phyloP scores from a whole-genome alignment of 2,797 vertebrate species.

The Acrocephalus scirpaceus region DNA sequence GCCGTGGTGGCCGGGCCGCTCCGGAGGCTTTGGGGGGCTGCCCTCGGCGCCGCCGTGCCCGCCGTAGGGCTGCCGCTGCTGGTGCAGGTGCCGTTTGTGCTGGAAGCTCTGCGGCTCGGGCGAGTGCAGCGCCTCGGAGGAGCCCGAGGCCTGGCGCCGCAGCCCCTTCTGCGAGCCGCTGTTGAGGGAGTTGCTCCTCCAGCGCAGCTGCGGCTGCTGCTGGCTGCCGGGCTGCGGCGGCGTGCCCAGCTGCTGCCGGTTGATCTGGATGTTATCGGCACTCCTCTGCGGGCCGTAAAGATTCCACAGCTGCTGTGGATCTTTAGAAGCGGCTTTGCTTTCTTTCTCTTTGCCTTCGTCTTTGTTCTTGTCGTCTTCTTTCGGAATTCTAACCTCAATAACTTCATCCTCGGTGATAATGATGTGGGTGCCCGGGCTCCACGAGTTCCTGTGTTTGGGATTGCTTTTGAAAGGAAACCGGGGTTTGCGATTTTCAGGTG shows the following conservation, averaged over 20 bases:
- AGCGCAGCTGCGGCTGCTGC: conserved; percentile 73
- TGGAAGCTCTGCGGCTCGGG: conserved; percentile 81
- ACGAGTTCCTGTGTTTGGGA: conserved; percentile 95
- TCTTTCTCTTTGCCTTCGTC: conserved; percentile 76
- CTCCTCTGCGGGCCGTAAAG: conserved; percentile 77
- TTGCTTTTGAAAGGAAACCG: conserved; percentile 99
- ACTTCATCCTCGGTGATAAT: conserved; percentile 96
- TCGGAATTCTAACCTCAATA: conserved; percentile 93
- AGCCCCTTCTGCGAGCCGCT: conserved; percentile 77
- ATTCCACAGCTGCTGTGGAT: conserved; percentile 71
- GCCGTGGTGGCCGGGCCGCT: neutral
- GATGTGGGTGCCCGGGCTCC: conserved; percentile 97
- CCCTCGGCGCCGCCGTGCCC: conserved; percentile 64
- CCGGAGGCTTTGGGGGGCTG: neutral
- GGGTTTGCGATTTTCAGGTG: conserved; percentile 95
- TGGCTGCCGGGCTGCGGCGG: conserved; percentile 67
- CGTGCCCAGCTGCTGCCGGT: conserved; percentile 80
- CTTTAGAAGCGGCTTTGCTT: conserved; percentile 73
- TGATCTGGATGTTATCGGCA: conserved; percentile 82
- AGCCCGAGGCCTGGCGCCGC: conserved; percentile 71
- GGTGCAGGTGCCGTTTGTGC: conserved; percentile 79
- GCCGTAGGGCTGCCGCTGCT: conserved; percentile 80
- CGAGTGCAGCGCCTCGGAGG: conserved; percentile 59
- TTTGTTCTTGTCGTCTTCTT: conserved; percentile 84
- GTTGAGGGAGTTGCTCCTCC: conserved; percentile 94